Percentiles rank a stretch among this genome's conserved stretches.
Conservation (phyloP, 2,888 invertebrate species). For the Fragum fragum region DNA sequence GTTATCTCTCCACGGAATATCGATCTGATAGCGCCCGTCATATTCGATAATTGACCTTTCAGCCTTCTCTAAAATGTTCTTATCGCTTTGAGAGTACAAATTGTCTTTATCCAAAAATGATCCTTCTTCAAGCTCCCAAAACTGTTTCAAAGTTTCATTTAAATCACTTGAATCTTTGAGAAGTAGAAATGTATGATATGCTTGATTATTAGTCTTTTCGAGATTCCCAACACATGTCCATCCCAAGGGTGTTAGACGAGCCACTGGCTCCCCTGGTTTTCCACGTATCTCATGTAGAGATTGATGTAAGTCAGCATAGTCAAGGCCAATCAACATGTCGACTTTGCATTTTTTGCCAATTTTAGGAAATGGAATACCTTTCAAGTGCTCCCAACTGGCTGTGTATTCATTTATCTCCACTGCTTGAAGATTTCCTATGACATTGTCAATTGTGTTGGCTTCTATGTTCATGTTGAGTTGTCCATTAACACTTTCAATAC, state of each 20-base stretch:
- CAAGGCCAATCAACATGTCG: conserved; percentile 49
- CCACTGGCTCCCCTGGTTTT: conserved; percentile 49
- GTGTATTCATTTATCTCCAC: conserved; percentile 42
- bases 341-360: conserved; percentile 19
- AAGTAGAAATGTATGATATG: not conserved
- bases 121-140: conserved; percentile 45
- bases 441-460: conserved; percentile 36
- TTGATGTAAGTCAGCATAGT: conserved; percentile 45
- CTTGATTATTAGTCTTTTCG: too few species aligned
- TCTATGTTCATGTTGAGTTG: conserved; percentile 5
- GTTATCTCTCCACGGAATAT: conserved; percentile 36
- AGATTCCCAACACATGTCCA: conserved; percentile 57
- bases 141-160: conserved; percentile 12
- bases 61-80: conserved; percentile 10
- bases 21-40: conserved; percentile 27
- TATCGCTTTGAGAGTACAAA: not conserved
- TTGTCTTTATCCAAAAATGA: not conserved
- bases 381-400: conserved; percentile 29
- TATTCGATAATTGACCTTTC: not conserved
- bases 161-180: not conserved
- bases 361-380: conserved; percentile 27
- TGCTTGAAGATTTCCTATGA: conserved; percentile 43
- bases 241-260: conserved; percentile 51
- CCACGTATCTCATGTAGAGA: conserved; percentile 44
- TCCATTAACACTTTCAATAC: conserved; percentile 29